These are phyloP conservation scores for Furcula furcula DNA, from an alignment of 2,888 invertebrate species.

Conservation along the genomic window DNA sequence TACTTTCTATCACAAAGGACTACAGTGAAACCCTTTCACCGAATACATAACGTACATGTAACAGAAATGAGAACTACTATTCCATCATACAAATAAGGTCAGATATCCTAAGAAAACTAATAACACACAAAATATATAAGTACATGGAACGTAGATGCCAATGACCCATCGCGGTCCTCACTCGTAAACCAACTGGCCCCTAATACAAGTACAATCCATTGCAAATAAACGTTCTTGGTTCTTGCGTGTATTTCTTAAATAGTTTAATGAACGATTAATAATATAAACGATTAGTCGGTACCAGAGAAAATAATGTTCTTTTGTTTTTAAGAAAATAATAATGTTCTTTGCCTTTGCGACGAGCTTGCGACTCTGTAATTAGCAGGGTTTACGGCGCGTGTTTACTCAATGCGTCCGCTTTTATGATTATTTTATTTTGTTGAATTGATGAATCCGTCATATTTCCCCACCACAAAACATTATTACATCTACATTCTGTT, in stretches of 20 bases:
- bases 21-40: slow-evolving; percentile 18
- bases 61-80: slow-evolving; percentile 16
- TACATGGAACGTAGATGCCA: slow-evolving; percentile 8
- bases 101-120: slow-evolving; percentile 11
- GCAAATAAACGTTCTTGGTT: slow-evolving; percentile 12
- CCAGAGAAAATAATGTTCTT: too few species aligned
- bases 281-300: too few species aligned
- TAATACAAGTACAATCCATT: slow-evolving; percentile 11
- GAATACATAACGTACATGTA: slow-evolving; percentile 19
- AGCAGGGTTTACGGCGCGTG: too few species aligned
- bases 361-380: too few species aligned
- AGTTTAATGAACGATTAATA: neutral
- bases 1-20: slow-evolving; percentile 11
- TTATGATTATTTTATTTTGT: too few species aligned
- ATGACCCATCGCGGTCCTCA: slow-evolving; percentile 10
- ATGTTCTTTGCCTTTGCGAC: too few species aligned
- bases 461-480: too few species aligned
- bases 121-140: slow-evolving; percentile 15
- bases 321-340: too few species aligned
- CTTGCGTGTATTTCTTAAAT: too few species aligned
- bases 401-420: too few species aligned
- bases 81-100: slow-evolving; percentile 19
- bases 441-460: too few species aligned
- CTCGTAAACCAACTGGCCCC: slow-evolving; percentile 15
- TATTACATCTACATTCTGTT: too few species aligned